Percentiles rank a stretch among this genome's conserved stretches.
Evolutionary conservation across 2,113 vertebrate species (phyloP).

Genomic region (Scophthalmus maximus): DNA sequence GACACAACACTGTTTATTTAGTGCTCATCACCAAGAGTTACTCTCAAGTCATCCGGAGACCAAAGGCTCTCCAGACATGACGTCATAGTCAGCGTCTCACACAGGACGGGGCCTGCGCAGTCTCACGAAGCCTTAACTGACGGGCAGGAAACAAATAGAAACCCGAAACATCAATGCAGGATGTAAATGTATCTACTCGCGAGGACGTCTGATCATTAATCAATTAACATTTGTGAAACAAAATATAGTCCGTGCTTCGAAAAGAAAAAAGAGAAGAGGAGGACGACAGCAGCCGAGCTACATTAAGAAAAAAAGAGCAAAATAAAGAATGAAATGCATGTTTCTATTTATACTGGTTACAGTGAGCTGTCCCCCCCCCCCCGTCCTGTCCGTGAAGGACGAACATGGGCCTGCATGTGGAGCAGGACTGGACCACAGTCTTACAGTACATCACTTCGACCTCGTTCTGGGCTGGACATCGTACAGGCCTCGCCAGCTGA

Average conservation of each 20-base stretch:
- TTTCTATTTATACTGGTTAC: slow-evolving; percentile 76
- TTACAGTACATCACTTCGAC: slow-evolving; percentile 7
- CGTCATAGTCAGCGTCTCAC: slow-evolving; percentile 46
- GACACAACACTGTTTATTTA: slow-evolving; percentile 64
- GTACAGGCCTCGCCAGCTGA: slow-evolving; percentile 38
- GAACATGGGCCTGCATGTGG: slow-evolving; percentile 52
- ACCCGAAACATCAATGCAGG: slow-evolving; percentile 71
- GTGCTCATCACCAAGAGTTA: slow-evolving; percentile 59
- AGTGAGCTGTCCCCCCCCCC: slow-evolving; percentile 43
- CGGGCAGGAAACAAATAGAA: slow-evolving; percentile 74
- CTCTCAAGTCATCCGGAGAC: slow-evolving; percentile 56
- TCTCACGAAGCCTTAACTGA: slow-evolving; percentile 68
- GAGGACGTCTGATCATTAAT: slow-evolving; percentile 75
- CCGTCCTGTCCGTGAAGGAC: slow-evolving; percentile 46
- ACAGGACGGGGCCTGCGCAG: slow-evolving; percentile 59
- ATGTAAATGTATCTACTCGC: slow-evolving; percentile 74
- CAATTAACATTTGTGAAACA: slow-evolving; percentile 81
- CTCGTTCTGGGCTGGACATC: slow-evolving; percentile 29
- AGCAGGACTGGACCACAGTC: slow-evolving; percentile 39
- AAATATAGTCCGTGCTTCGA: slow-evolving; percentile 73
- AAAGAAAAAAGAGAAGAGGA: slow-evolving; percentile 14
- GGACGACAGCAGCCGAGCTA: slow-evolving; percentile 39
- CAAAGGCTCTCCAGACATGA: slow-evolving; percentile 62
- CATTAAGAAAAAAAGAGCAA: slow-evolving; percentile 52
- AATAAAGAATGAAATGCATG: slow-evolving; percentile 65